phyloP scores from a whole-genome alignment of 2,113 vertebrate genomes.

The Petroica traversi region DNA sequence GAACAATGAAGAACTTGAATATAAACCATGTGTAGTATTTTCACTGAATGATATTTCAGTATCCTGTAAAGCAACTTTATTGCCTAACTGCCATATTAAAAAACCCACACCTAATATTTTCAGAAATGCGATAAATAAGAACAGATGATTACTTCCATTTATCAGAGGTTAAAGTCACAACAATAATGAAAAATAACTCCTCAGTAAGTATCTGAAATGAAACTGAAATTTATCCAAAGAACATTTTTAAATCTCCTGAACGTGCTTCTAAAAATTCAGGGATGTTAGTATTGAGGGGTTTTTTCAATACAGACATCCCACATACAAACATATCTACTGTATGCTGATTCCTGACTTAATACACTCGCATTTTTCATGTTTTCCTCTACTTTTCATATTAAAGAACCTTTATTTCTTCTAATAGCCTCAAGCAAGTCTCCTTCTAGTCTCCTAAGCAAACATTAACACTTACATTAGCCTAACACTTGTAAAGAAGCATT shows the following conservation, averaged over 20 bases:
- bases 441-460: slow-evolving; percentile 17
- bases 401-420: not conserved
- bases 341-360: not conserved
- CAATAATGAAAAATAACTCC: slow-evolving; percentile 40
- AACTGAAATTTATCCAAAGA: not conserved
- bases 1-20: slow-evolving; percentile 51
- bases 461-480: slow-evolving; percentile 8
- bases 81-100: slow-evolving; percentile 71
- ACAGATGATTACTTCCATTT: slow-evolving; percentile 60
- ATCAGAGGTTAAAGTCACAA: slow-evolving; percentile 37
- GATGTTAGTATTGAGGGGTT: not conserved
- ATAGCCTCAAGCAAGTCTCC: not conserved
- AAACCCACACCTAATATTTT: slow-evolving; percentile 66
- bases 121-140: slow-evolving; percentile 52
- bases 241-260: not conserved
- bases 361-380: not conserved
- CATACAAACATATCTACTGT: not conserved
- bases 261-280: not conserved
- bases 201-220: not conserved
- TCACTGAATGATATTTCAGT: slow-evolving; percentile 43
- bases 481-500: slow-evolving; percentile 39
- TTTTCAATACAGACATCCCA: not conserved
- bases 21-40: slow-evolving; percentile 61
- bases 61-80: slow-evolving; percentile 72
- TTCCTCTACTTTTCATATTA: not conserved